phyloP scores from a whole-genome alignment of 1,140 invertebrate species.

The Leptopilina clavipes region DNA sequence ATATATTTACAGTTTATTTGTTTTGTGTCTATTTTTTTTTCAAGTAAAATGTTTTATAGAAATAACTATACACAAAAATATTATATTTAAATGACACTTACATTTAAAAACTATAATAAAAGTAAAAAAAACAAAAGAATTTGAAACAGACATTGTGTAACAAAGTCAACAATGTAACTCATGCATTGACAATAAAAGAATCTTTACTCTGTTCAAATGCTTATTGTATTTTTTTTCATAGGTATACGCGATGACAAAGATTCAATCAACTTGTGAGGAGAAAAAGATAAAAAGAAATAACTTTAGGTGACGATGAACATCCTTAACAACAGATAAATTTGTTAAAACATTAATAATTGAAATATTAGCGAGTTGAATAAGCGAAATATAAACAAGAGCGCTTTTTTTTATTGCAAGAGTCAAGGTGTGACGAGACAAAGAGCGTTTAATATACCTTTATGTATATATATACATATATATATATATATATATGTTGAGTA shows the following conservation, averaged over 20 bases:
- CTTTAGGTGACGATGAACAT: neutral
- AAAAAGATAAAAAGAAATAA: neutral
- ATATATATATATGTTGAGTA: neutral
- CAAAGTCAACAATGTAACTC: neutral
- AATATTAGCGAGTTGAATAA: neutral
- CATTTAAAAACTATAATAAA: neutral
- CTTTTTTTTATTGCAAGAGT: neutral
- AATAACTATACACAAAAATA: too few species aligned
- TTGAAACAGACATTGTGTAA: neutral
- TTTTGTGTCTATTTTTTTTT: too few species aligned
- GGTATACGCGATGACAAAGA: neutral
- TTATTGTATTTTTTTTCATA: neutral
- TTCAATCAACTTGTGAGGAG: neutral
- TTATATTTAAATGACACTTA: too few species aligned
- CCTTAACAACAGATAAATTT: too few species aligned
- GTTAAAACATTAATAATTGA: too few species aligned
- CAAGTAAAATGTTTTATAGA: too few species aligned
- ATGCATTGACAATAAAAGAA: neutral
- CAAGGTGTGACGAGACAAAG: slow-evolving; percentile 12
- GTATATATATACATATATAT: too few species aligned
- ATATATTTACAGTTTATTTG: too few species aligned
- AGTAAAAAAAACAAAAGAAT: neutral
- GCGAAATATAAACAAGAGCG: neutral
- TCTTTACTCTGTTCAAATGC: neutral
- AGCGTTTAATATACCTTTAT: neutral